Evolutionary conservation across 2,113 vertebrate genomes (phyloP).

Genomic region (Neolamprologus sp.): DNA sequence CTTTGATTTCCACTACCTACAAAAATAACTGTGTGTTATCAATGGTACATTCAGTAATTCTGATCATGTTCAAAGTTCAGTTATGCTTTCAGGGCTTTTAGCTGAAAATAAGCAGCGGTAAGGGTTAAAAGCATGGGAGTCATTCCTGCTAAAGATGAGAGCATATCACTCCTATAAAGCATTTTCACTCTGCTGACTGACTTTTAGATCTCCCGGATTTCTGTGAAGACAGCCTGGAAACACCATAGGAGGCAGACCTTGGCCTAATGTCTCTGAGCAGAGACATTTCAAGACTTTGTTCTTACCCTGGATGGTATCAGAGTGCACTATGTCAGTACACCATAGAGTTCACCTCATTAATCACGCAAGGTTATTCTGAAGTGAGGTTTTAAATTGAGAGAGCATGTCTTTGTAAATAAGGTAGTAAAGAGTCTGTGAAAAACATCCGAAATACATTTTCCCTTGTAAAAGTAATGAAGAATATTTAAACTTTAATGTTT

Average conservation of each 20-base stretch:
- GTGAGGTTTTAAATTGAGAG: not conserved
- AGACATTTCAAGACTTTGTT: not conserved
- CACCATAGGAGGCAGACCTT: conserved; percentile 11
- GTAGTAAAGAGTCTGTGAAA: not conserved
- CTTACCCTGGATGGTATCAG: not conserved
- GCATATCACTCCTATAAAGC: conserved; percentile 11
- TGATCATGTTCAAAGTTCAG: not conserved
- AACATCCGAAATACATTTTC: conserved; percentile 15
- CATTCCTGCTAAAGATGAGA: conserved; percentile 24
- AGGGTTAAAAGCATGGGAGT: conserved; percentile 11
- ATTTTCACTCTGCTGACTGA: conserved; percentile 15
- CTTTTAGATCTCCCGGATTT: conserved; percentile 16
- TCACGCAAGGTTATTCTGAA: conserved; percentile 47
- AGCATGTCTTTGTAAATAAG: not conserved
- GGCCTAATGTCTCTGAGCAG: conserved; percentile 17
- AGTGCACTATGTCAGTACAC: conserved; percentile 22
- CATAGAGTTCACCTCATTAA: conserved; percentile 41
- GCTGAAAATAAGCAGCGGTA: not conserved
- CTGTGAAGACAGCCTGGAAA: not conserved
- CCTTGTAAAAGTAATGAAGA: not conserved
- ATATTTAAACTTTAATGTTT: not conserved
- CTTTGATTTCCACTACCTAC: not conserved
- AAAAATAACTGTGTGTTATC: not conserved
- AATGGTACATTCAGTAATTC: not conserved
- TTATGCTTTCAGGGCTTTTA: not conserved